phyloP scores from a whole-genome alignment of 2,888 invertebrate species.

The Hermodice carunculata region DNA sequence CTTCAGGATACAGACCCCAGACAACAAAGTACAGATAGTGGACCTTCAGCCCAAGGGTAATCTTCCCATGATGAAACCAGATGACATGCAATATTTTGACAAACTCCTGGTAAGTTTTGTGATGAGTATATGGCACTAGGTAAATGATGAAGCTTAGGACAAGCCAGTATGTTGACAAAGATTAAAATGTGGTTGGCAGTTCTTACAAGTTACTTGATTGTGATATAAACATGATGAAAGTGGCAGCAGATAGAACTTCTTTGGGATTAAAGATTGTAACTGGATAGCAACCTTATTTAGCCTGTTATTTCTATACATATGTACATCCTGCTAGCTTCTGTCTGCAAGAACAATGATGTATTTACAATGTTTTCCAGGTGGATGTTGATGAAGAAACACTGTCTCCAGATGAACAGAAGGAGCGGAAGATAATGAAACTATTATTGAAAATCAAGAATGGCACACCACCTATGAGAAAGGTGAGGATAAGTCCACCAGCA shows the following conservation, averaged over 20 bases:
- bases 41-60: slow-evolving; percentile 98
- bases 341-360: too few species aligned
- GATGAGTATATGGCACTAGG: background rate
- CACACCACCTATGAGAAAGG: slow-evolving; percentile 98
- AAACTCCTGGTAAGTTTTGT: slow-evolving; percentile 81
- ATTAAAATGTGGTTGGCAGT: background rate
- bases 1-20: slow-evolving; percentile 70
- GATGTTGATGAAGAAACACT: slow-evolving; percentile 98
- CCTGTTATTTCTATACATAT: too few species aligned
- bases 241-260: too few species aligned
- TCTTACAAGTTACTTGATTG: too few species aligned
- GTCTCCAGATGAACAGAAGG: slow-evolving; percentile 97
- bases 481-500: too few species aligned
- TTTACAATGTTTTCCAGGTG: slow-evolving; percentile 75
- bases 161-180: background rate
- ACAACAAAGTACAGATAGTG: slow-evolving; percentile 77
- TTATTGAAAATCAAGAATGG: slow-evolving; percentile 99
- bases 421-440: slow-evolving; percentile 99
- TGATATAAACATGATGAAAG: too few species aligned
- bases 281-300: too few species aligned
- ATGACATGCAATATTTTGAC: slow-evolving; percentile 99
- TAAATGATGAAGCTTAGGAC: background rate
- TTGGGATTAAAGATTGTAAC: too few species aligned
- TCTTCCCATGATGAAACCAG: slow-evolving; percentile 98
- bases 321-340: too few species aligned